Percentiles rank a stretch among this genome's conserved stretches.
phyloP scores from a whole-genome alignment of 2,888 invertebrate genomes.

The Sycophila texana region DNA sequence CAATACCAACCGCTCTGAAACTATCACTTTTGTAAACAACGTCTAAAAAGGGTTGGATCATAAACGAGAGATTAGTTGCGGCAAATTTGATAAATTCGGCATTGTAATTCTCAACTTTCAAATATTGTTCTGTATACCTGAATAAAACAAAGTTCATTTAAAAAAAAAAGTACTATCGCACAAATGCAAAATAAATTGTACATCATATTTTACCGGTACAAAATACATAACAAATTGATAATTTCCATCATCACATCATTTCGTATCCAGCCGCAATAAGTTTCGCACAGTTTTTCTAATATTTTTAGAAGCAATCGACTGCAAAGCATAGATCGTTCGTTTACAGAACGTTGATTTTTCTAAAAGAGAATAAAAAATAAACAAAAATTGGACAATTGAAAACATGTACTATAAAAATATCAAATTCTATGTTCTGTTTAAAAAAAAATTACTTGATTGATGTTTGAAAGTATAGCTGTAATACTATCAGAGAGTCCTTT shows the following conservation, averaged over 20 bases:
- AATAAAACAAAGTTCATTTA: not conserved
- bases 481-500: constrained; percentile 60
- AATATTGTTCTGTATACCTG: constrained; percentile 48
- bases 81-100: constrained; percentile 59
- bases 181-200: not conserved
- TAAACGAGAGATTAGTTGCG: constrained; percentile 57
- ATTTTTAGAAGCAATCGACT: constrained; percentile 65
- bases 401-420: not conserved
- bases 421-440: not conserved
- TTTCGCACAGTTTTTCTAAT: constrained; percentile 64
- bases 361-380: constrained; percentile 50
- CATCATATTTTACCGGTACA: constrained; percentile 45
- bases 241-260: constrained; percentile 59
- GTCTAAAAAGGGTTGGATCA: constrained; percentile 60
- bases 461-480: constrained; percentile 52
- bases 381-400: not conserved
- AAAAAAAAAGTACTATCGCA: too few species aligned
- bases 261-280: constrained; percentile 62
- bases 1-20: constrained; percentile 57
- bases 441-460: constrained; percentile 58
- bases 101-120: constrained; percentile 53
- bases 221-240: constrained; percentile 60
- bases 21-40: constrained; percentile 58
- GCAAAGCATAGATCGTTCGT: constrained; percentile 64
- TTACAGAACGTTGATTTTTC: constrained; percentile 59